Evolutionary conservation across 2,888 invertebrate genomes (phyloP), one percentile per base, ranked within the genome.

Genomic region (Anorthoa munda): DNA sequence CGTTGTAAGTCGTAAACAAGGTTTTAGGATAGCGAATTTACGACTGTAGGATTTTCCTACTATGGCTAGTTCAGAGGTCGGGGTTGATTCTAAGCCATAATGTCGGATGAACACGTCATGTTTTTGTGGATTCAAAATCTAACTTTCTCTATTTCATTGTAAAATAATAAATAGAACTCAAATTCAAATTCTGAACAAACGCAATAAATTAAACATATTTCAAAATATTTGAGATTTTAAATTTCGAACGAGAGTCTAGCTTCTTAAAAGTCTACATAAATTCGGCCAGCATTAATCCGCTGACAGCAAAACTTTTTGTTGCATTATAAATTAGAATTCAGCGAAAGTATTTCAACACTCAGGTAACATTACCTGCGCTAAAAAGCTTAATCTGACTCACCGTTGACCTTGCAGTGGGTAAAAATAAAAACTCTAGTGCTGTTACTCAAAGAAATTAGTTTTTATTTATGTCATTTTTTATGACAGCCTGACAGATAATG

Each of bases 391-490:
- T 70, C 64, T 85, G 87, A 81, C 66, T 85, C 87, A 86, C 45
- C 3, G 53, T 64, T 72, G 79, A 81, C 87, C 86, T 86, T 86
- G 85, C 77, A 50, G 64, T 31, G 46, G 39, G 71, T 75, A 68
- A 68, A 86, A 82, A 87, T 86, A 84, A 74, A 82, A 75, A 61
- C 72, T 39, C 46, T 80, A 75, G 64, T 79, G 74, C 60, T 74
- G 63, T 67, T 72, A 74, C 78, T 78, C 66, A 64, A 75, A 84
- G 71, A 82, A 85, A 87, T 86, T 77, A 77, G 66, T 79, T 77
- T 84, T 80, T 79, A 80, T 86, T 84, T 87, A 77, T 87, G 84
- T 86, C 73, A 79, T 72, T 71, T 75, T 69, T 80, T 81, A 80
- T 84, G 86, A 86, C 86, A 86, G 75, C 39, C 17, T 65, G 84